Percentiles rank a stretch among this genome's conserved stretches.
phyloP scores from a whole-genome alignment of 2,888 invertebrate species.

The Glaucopsyche alexis region DNA sequence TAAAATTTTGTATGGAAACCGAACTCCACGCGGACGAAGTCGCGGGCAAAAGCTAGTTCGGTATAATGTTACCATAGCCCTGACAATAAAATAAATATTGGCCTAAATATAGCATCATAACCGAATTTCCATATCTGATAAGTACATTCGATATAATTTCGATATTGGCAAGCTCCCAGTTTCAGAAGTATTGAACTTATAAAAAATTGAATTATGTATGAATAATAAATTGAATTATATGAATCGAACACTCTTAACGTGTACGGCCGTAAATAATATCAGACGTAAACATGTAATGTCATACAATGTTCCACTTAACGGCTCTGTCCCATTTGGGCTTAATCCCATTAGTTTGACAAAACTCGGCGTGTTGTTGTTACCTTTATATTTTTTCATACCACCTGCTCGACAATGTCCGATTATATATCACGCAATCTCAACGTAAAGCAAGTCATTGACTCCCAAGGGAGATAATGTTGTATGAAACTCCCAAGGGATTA shows the following conservation, averaged over 20 bases:
- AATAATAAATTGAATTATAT: constrained; percentile 3
- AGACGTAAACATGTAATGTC: not conserved
- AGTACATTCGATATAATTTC: constrained; percentile 20
- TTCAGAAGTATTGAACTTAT: constrained; percentile 11
- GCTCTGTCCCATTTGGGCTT: too few relatives aligned
- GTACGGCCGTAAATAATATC: not conserved
- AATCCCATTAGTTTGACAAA: too few relatives aligned
- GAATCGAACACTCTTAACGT: not conserved
- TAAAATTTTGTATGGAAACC: too few relatives aligned
- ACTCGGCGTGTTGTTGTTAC: too few relatives aligned
- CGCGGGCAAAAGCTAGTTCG: too few relatives aligned
- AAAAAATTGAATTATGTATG: not conserved
- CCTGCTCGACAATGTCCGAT: too few relatives aligned
- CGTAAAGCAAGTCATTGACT: too few relatives aligned
- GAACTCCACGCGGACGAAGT: too few relatives aligned
- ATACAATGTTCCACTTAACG: not conserved
- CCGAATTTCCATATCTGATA: constrained; percentile 19
- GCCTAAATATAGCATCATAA: not conserved
- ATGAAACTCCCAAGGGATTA: too few relatives aligned
- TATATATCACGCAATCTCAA: too few relatives aligned
- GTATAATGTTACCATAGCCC: not conserved
- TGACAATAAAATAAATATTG: not conserved
- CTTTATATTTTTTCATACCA: too few relatives aligned
- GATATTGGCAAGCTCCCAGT: constrained; percentile 21
- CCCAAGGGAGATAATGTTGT: too few relatives aligned